Conservation (phyloP, 64 coral and sea anemone species). For the Anthopleura sola region DNA sequence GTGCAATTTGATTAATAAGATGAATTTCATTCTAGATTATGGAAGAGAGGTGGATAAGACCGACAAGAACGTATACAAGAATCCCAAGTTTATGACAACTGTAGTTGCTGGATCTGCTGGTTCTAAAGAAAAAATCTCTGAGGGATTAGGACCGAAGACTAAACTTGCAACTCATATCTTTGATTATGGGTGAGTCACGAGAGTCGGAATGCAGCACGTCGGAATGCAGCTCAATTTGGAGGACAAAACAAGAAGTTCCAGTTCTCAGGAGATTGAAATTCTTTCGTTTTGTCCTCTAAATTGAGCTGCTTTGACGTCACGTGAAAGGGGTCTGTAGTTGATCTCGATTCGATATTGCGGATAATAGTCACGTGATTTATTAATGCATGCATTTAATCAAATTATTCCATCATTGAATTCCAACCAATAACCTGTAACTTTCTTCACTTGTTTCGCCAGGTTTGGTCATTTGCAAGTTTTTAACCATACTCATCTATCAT, state of each 20-base stretch:
- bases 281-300: too few species aligned
- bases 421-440: not conserved
- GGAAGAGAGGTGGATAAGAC: slow-evolving; percentile 23
- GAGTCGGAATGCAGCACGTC: too few species aligned
- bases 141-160: slow-evolving; percentile 37
- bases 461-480: slow-evolving; percentile 80
- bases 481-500: slow-evolving; percentile 67
- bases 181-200: slow-evolving; percentile 70
- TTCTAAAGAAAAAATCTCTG: slow-evolving; percentile 69
- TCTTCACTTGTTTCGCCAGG: not conserved
- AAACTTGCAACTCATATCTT: slow-evolving; percentile 47
- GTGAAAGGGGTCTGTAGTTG: too few species aligned
- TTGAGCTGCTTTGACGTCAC: too few species aligned
- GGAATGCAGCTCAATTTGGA: too few species aligned
- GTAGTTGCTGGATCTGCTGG: slow-evolving; percentile 87
- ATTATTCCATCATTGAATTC: not conserved
- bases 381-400: not conserved
- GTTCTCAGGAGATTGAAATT: too few species aligned
- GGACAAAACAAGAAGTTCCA: too few species aligned
- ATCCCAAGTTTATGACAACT: slow-evolving; percentile 62
- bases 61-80: slow-evolving; percentile 50
- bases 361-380: not conserved
- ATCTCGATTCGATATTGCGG: not conserved
- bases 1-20: too few species aligned
- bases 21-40: slow-evolving; percentile 33